Evolutionary conservation across 2,797 vertebrate species (phyloP), one percentile per base, ranked within the genome.

Genomic region (Meda fulgida): DNA sequence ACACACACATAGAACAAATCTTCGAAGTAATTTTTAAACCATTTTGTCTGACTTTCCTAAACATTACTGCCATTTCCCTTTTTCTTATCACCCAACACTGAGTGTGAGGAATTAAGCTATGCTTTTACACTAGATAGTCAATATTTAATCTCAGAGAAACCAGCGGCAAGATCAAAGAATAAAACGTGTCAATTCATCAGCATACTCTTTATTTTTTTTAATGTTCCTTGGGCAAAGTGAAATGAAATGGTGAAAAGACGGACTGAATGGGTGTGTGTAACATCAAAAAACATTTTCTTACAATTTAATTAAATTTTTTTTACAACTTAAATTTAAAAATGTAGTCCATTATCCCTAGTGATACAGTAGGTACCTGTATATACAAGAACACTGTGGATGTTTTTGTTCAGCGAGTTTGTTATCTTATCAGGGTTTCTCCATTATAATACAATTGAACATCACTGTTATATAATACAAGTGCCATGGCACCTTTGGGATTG

Each of bases 1-100:
- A 58, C 29, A 60, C 72, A 55, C 11, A 55, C 3, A 40, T 9
- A 40, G 36, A 58, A 34, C 11, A 43, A 10, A 81, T n/a, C 18
- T 7, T 19, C n/a, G 3, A 23, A n/a, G 9, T 71, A 26, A 84
- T 71, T 31, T 70, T 60, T 84, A 79, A 84, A 72, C 83, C 29
- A 71, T 46, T 76, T 34, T 51, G 29, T 26, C 31, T 53, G 29
- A 60, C 16, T n/a, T 73, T 46, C 14, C 8, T 21, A 83, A 76
- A 60, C 31, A 53, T 76, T 66, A 38, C 55, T 4, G 4, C 38
- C 10, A 36, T 14, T 48, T 46, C 29, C 26, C 10, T 23, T 21
- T 10, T 82, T 48, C 10, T 31, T 31, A 38, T 40, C 40, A 21
- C 69, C 5, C 4, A 60, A 71, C 31, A 55, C 26, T 5, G 3